phyloP scores from a whole-genome alignment of 2,888 invertebrate species.

The Acholoe squamosa region DNA sequence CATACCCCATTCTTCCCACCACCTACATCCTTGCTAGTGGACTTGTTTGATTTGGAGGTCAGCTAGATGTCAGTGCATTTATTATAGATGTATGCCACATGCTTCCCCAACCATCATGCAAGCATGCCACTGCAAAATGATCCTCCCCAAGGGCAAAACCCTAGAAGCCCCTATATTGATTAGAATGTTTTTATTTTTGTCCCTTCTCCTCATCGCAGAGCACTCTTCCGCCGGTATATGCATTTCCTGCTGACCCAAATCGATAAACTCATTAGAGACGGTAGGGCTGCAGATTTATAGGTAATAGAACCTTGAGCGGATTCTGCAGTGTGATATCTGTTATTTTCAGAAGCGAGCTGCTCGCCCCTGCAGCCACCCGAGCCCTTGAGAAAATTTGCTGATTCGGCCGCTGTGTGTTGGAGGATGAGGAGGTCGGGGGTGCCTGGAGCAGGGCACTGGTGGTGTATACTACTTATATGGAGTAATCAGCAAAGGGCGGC shows the following conservation, averaged over 20 bases:
- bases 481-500: neutral
- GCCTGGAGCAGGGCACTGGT: neutral
- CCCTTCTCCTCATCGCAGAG: neutral
- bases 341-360: neutral
- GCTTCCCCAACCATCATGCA: too few species aligned
- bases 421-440: neutral
- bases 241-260: neutral
- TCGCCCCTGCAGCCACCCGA: neutral
- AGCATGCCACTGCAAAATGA: neutral
- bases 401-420: neutral
- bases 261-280: constrained; percentile 21
- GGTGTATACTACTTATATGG: neutral
- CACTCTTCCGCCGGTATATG: neutral
- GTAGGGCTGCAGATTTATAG: neutral
- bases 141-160: too few species aligned
- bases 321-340: constrained; percentile 2
- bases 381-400: constrained; percentile 1
- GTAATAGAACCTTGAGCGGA: neutral
- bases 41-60: too few species aligned
- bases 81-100: too few species aligned
- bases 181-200: neutral
- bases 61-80: too few species aligned
- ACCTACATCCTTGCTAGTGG: too few species aligned
- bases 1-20: neutral
- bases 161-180: too few species aligned